Evolutionary conservation across 2,888 invertebrate species (phyloP).

Genomic region (Aricia artaxerxes): DNA sequence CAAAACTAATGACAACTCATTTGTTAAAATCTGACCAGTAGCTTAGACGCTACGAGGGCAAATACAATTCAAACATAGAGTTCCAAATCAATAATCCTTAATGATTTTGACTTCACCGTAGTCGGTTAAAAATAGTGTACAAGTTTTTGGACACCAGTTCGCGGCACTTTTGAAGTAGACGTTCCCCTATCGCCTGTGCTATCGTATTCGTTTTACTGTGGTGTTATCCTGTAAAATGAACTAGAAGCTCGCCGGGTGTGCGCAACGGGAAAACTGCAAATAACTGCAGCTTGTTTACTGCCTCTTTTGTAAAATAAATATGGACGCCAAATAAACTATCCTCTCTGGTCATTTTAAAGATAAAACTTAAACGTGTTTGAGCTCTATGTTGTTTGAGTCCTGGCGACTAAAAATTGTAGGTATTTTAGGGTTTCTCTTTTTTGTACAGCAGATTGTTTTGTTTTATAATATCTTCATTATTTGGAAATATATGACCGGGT

Average conservation of each 20-base stretch:
- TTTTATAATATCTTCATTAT: too few relatives aligned
- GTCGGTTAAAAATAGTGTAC: too few relatives aligned
- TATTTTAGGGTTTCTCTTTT: too few relatives aligned
- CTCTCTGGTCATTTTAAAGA: background rate
- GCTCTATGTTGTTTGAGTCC: background rate
- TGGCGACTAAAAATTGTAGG: background rate
- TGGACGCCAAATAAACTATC: background rate
- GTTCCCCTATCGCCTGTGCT: background rate
- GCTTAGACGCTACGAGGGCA: too few relatives aligned
- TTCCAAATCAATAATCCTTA: too few relatives aligned
- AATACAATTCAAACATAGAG: too few relatives aligned
- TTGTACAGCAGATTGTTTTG: too few relatives aligned
- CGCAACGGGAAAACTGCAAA: slow-evolving; percentile 3
- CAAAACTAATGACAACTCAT: too few relatives aligned
- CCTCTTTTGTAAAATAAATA: background rate
- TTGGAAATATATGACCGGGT: too few relatives aligned
- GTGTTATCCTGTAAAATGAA: background rate
- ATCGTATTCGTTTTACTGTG: background rate
- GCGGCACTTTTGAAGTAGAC: background rate
- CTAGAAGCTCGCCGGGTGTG: background rate
- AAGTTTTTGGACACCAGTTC: too few relatives aligned
- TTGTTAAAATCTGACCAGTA: too few relatives aligned
- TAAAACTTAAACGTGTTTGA: background rate
- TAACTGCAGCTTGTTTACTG: background rate
- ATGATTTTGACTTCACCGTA: too few relatives aligned